These are phyloP conservation scores for Spisula subtruncata DNA, from an alignment of 2,888 invertebrate species.

Conservation along the genomic window DNA sequence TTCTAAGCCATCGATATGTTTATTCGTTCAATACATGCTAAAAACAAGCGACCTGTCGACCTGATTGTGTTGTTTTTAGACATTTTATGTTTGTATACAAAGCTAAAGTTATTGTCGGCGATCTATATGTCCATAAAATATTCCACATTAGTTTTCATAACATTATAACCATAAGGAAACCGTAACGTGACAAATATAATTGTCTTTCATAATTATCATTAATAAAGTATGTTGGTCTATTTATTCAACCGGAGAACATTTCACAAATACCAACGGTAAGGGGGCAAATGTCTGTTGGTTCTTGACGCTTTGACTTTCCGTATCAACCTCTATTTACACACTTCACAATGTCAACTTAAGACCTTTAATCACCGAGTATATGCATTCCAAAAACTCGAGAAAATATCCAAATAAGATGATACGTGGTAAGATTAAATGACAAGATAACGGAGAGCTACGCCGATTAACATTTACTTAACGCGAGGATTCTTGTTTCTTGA, in stretches of 20 bases:
- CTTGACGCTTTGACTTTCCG: conserved; percentile 1
- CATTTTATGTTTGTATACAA: too few species aligned
- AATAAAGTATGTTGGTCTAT: not conserved
- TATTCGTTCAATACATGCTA: too few species aligned
- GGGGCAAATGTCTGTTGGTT: not conserved
- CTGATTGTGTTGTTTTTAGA: too few species aligned
- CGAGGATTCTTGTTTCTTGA: not conserved
- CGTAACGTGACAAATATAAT: not conserved
- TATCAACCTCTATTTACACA: not conserved
- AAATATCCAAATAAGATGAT: conserved; percentile 24
- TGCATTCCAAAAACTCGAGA: conserved; percentile 27
- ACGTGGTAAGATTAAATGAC: conserved; percentile 19
- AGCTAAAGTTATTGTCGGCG: too few species aligned
- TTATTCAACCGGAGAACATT: not conserved
- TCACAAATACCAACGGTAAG: not conserved
- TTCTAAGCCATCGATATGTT: too few species aligned
- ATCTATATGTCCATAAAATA: too few species aligned
- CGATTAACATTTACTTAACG: conserved; percentile 34
- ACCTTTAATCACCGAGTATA: not conserved
- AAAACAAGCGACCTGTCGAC: too few species aligned
- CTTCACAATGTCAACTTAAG: not conserved
- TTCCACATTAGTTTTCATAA: too few species aligned
- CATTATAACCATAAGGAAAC: not conserved
- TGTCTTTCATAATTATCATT: not conserved
- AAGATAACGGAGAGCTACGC: conserved; percentile 22